These are phyloP conservation scores for Schizothorax lantsangensis DNA, from an alignment of 2,797 vertebrate species.

Conservation along the genomic window DNA sequence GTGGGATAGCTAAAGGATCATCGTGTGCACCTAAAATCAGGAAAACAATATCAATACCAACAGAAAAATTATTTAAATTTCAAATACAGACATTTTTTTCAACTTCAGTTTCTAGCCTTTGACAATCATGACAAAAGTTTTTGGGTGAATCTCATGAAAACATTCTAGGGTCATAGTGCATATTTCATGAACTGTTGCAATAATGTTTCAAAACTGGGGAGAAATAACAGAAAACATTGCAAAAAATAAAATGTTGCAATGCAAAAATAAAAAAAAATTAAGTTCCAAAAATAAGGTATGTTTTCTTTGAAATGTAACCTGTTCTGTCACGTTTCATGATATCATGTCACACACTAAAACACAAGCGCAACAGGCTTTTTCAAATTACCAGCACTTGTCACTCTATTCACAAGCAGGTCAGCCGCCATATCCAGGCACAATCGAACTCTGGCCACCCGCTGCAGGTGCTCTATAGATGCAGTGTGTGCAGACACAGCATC, in stretches of 20 bases:
- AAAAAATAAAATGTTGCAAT: neutral
- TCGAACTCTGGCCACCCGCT: conserved; percentile 84
- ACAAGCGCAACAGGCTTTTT: neutral
- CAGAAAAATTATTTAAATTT: neutral
- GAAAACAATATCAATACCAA: conserved; percentile 33
- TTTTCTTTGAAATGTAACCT: neutral
- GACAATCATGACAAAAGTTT: neutral
- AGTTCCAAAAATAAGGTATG: neutral
- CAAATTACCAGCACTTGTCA: conserved; percentile 62
- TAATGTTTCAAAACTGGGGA: neutral
- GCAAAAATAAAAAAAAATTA: too few relatives aligned
- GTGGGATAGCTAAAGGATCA: conserved; percentile 17
- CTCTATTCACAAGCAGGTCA: conserved; percentile 72
- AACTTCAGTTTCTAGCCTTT: neutral
- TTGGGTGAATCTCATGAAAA: too few relatives aligned
- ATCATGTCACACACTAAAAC: neutral
- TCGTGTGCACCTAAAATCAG: conserved; percentile 53
- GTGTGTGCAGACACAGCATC: conserved; percentile 27
- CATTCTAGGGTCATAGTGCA: neutral
- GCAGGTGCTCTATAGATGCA: conserved; percentile 82
- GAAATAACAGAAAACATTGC: neutral
- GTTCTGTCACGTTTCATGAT: neutral
- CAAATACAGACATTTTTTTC: neutral
- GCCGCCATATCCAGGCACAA: conserved; percentile 84
- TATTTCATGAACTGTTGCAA: neutral